These are phyloP conservation scores for Cactoblastis cactorum DNA, from an alignment of 2,888 invertebrate genomes.

Conservation along the genomic window DNA sequence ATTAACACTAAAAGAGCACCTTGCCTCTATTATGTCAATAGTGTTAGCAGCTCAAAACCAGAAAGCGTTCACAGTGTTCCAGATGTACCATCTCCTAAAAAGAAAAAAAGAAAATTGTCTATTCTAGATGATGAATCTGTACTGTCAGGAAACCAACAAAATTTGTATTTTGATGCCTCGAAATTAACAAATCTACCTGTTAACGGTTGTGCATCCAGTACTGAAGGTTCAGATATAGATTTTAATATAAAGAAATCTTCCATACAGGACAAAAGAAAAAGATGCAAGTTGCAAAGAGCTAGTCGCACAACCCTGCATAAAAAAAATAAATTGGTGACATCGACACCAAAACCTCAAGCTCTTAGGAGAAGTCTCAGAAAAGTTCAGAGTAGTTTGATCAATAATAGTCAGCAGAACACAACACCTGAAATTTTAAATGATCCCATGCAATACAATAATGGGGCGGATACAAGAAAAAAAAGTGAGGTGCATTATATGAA, in stretches of 20 bases:
- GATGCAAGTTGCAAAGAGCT: constrained; percentile 40
- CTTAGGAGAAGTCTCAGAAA: constrained; percentile 59
- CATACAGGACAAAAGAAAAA: constrained; percentile 45
- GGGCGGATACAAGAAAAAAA: constrained; percentile 27
- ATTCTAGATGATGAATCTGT: constrained; percentile 52
- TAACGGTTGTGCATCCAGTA: constrained; percentile 46
- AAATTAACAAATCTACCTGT: constrained; percentile 37
- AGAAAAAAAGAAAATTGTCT: constrained; percentile 58
- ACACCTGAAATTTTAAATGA: constrained; percentile 48
- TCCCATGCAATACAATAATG: constrained; percentile 31
- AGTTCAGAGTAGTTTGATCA: constrained; percentile 41
- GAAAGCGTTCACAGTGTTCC: constrained; percentile 39
- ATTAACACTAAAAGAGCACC: constrained; percentile 68
- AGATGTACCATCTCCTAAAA: constrained; percentile 41
- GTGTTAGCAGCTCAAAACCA: constrained; percentile 46
- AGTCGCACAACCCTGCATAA: constrained; percentile 40
- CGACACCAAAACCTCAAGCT: constrained; percentile 50
- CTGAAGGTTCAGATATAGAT: constrained; percentile 51
- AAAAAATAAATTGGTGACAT: constrained; percentile 56
- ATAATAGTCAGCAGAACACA: constrained; percentile 43
- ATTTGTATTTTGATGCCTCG: constrained; percentile 57
- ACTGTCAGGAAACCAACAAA: constrained; percentile 46
- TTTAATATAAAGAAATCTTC: constrained; percentile 61
- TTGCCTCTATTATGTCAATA: constrained; percentile 65
- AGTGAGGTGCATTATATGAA: constrained; percentile 27